Conservation (phyloP, 2,888 invertebrate species). For the Sipha maydis region DNA sequence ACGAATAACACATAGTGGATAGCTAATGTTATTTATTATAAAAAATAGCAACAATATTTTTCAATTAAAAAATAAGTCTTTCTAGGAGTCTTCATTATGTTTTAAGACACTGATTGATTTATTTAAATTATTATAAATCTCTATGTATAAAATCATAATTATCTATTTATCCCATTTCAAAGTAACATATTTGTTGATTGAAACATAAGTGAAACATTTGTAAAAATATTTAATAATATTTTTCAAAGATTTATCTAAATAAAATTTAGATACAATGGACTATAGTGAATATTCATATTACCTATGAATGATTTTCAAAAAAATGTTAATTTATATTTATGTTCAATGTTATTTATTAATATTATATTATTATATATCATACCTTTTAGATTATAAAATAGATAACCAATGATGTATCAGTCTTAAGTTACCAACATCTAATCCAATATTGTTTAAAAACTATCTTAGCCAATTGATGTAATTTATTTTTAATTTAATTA, state of each 20-base stretch:
- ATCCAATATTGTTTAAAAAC: conserved; percentile 50
- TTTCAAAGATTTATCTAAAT: not conserved
- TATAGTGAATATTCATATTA: not conserved
- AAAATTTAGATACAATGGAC: not conserved
- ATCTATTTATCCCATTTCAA: not conserved
- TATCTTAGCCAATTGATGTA: conserved; percentile 39
- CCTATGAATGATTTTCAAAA: conserved; percentile 14
- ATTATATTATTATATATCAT: conserved; percentile 25
- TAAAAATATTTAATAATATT: too few relatives aligned
- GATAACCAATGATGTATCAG: conserved; percentile 50
- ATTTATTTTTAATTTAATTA: not conserved
- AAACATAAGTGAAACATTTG: not conserved
- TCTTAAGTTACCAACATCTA: conserved; percentile 58
- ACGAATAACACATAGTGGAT: not conserved
- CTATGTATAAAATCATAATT: not conserved
- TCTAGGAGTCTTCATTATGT: not conserved
- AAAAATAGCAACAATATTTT: not conserved
- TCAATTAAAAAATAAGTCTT: not conserved
- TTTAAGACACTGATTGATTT: conserved; percentile 25
- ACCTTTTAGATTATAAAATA: conserved; percentile 46
- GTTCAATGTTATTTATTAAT: conserved; percentile 44
- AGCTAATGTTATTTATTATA: not conserved
- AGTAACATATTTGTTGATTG: not conserved
- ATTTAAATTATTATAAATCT: conserved; percentile 31
- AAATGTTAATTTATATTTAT: conserved; percentile 37